These are phyloP conservation scores for Diadema setosum DNA, from an alignment of 35 echinoderm and acorn worm genomes.

Conservation along the genomic window DNA sequence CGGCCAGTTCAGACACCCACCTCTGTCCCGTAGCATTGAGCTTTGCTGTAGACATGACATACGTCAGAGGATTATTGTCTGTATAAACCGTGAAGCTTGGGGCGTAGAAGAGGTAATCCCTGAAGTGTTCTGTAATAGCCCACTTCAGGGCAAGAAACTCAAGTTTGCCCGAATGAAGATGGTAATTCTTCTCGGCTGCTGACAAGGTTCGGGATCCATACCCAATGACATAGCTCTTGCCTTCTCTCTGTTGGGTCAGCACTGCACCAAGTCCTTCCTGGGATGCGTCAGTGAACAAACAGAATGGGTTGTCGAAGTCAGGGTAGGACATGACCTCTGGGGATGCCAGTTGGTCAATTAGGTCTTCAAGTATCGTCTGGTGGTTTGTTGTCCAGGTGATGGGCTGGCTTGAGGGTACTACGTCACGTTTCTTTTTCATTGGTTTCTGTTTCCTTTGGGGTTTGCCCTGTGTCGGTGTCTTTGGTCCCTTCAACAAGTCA, in stretches of 20 bases:
- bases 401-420: neutral
- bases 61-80: constrained; percentile 76
- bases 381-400: neutral
- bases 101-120: constrained; percentile 34
- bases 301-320: neutral
- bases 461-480: neutral
- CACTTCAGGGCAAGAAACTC: constrained; percentile 58
- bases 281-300: constrained; percentile 39
- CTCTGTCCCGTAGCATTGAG: constrained; percentile 72
- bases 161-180: constrained; percentile 32
- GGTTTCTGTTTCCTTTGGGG: neutral
- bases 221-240: neutral
- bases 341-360: neutral
- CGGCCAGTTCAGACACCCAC: constrained; percentile 56
- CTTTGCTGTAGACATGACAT: constrained; percentile 46
- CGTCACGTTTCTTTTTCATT: neutral
- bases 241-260: constrained; percentile 16
- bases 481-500: neutral
- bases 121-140: constrained; percentile 27
- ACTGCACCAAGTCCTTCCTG: constrained; percentile 51
- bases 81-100: constrained; percentile 24
- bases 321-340: constrained; percentile 26
- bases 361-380: neutral
- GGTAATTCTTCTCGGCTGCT: constrained; percentile 29
- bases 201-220: constrained; percentile 8